Base-by-base conservation (phyloP, 2,797 vertebrate genomes). In the Orientallactaga sibirica region DNA sequence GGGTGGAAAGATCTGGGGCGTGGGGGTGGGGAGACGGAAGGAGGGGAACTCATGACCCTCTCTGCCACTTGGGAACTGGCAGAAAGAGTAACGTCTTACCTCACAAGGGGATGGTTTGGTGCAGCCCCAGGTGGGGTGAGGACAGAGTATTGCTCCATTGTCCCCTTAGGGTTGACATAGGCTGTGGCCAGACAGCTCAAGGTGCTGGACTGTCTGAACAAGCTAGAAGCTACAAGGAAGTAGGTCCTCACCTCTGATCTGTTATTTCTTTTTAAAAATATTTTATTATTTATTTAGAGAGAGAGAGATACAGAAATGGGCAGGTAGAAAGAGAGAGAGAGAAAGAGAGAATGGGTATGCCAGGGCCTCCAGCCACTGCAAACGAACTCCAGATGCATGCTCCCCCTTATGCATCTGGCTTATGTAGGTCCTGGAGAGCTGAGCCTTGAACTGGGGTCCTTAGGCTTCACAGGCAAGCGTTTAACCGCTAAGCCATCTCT, bases 1-100 rank as follows among this genome's bases (percentile, higher is more conserved):
- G 98, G 97, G 97, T 84, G 73, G 88, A 86, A 77, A 92, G 90
- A 96, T 93, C 62, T 61, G 37, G 24, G 41, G 29, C n/a, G 55
- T 95, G 94, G 95, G 90, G 87, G 22, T 18, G 33, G 24, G 94
- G 94, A 96, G 90, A 87, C 91, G 81, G 91, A 88, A 79, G 88
- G 61, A 92, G 86, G 15, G 55, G 93, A 93, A 95, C 64, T 61
- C 37, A 15, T 58, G 19, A 41, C 5, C 5, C 20, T 12, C 5
- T 1, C 75, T 66, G 70, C 82, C 78, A 78, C 91, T 41, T 27
- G 70, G 94, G 82, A 95, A 88, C 76, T 18, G 73, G 86, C 29
- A 84, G 96, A 88, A 52, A 62, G 52, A 61, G 92, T 82, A 76
- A 81, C 85, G 85, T 1, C 52, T 61, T 29, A 86, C 93, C 94